These are phyloP conservation scores for Diaperis boleti DNA, from an alignment of 2,888 invertebrate species.

Conservation along the genomic window DNA sequence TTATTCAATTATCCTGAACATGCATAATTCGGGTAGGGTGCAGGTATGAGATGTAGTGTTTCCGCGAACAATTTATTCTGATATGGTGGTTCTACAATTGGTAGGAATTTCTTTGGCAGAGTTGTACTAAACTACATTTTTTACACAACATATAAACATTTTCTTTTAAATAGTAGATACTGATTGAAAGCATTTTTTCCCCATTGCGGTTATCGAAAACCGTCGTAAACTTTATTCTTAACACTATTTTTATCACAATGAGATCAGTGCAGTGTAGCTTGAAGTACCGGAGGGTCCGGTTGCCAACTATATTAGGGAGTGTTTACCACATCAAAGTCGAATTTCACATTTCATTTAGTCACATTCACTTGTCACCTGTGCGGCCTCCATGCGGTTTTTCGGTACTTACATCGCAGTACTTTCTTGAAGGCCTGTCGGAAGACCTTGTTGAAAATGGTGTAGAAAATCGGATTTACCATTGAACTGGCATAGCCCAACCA, in stretches of 20 bases:
- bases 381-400: slow-evolving; percentile 71
- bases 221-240: slow-evolving; percentile 36
- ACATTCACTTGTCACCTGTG: slow-evolving; percentile 66
- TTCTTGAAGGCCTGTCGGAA: slow-evolving; percentile 93
- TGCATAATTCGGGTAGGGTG: slow-evolving; percentile 11
- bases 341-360: slow-evolving; percentile 20
- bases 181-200: slow-evolving; percentile 62
- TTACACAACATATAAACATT: slow-evolving; percentile 59
- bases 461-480: slow-evolving; percentile 96
- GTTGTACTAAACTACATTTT: slow-evolving; percentile 43
- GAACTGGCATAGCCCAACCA: slow-evolving; percentile 96
- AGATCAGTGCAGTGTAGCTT: slow-evolving; percentile 47
- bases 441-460: slow-evolving; percentile 95
- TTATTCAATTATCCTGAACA: slow-evolving; percentile 21
- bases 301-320: slow-evolving; percentile 2
- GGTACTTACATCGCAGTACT: slow-evolving; percentile 83
- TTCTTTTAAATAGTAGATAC: slow-evolving; percentile 50
- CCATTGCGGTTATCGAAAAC: slow-evolving; percentile 49
- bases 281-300: background rate
- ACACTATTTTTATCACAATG: slow-evolving; percentile 49
- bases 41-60: background rate
- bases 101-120: slow-evolving; percentile 42
- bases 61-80: slow-evolving; percentile 45
- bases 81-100: slow-evolving; percentile 41
- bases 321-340: slow-evolving; percentile 26